Evolutionary conservation across 2,888 invertebrate genomes (phyloP).

Genomic region (Syritta pipiens): DNA sequence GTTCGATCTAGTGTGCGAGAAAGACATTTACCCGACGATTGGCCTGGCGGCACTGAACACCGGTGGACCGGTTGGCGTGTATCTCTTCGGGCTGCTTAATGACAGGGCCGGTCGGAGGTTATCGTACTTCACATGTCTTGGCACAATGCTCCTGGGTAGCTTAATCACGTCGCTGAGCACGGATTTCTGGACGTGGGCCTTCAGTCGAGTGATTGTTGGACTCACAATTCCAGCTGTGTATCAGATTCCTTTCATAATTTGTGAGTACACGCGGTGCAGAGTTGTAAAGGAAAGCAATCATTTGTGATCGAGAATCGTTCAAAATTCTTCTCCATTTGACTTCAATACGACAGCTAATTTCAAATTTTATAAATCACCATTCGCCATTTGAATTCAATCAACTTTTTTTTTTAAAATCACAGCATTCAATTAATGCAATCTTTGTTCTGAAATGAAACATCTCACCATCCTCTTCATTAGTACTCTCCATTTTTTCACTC

Average conservation of each 20-base stretch:
- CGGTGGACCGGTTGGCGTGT: conserved; percentile 94
- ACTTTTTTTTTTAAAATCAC: no score
- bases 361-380: no score
- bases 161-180: conserved; percentile 88
- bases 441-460: no score
- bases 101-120: conserved; percentile 92
- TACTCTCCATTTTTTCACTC: no score
- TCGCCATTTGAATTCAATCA: no score
- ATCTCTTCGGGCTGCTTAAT: conserved; percentile 91
- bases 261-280: conserved; percentile 82
- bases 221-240: conserved; percentile 94
- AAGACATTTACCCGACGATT: conserved; percentile 91
- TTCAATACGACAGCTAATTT: no score
- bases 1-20: conserved; percentile 94
- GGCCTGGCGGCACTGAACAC: conserved; percentile 91
- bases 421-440: no score
- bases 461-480: no score
- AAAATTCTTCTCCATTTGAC: neutral
- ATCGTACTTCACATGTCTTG: conserved; percentile 91
- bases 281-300: no score
- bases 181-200: conserved; percentile 91
- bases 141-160: conserved; percentile 89
- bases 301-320: neutral
- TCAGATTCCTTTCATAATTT: conserved; percentile 96
- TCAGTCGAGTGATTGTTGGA: conserved; percentile 90